Evolutionary conservation across 1,140 invertebrate species (phyloP), one percentile per base, ranked within the genome.

Genomic region (Drosophila bifasciata): DNA sequence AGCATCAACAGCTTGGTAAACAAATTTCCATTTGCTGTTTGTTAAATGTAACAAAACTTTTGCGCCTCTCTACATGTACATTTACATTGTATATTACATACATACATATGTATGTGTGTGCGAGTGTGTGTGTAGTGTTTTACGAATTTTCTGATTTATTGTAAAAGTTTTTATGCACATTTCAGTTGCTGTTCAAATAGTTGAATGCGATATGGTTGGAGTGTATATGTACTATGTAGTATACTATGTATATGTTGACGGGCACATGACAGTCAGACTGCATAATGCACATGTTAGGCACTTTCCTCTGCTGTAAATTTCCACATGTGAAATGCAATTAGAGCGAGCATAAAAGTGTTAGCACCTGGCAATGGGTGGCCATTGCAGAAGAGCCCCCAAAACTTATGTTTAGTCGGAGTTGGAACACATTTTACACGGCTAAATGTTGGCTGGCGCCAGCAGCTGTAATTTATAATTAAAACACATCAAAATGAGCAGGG

Each of bases 1-100:
- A 64, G 80, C 62, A 58, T 67, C 61, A 75, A 61, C 61, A 76
- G 72, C 81, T 80, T 60, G 84, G 76, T 76, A 76, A 80, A 76
- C 81, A 76, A 86, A 86, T 84, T 84, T 86, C 62, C 62, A 73
- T 76, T 76, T 53, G 66, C 59, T 17, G 50, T 63, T 63, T 41
- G 62, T 63, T 41, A 25, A 86, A 79, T 76, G 43, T 85, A 19
- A 49, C 60, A 50, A 46, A 44, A 74, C 32, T 36, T 46, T 60
- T 78, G 44, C 50, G 66, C 43, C 56, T 46, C n/a, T 23, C 43
- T 5, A 57, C 55, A 7, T 51, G 19, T 8, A 4, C 25, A 28
- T 9, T 2, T 8, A 28, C 5, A 25, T 25, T 39, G 41, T 45
- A 7, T 8, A 28, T 28, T 45, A 7, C 28, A 28, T 28, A 36